phyloP scores from a whole-genome alignment of 2,113 vertebrate genomes.

The Piaya cayana region DNA sequence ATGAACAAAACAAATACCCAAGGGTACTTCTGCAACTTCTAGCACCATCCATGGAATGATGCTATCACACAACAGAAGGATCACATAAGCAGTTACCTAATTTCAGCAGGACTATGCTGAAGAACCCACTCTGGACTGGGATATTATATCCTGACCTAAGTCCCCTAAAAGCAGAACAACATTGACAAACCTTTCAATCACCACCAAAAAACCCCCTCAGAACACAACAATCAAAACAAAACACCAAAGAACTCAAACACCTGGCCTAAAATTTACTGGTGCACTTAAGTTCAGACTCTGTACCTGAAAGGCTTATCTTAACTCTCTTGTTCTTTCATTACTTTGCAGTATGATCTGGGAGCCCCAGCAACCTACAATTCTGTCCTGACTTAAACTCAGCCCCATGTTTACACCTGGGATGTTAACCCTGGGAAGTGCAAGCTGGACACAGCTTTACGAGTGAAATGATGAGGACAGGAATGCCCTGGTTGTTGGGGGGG shows the following conservation, averaged over 20 bases:
- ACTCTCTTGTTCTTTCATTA: not conserved
- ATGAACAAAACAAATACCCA: not conserved
- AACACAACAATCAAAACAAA: not conserved
- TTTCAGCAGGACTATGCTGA: not conserved
- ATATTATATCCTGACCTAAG: rapidly evolving
- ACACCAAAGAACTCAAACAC: rapidly evolving
- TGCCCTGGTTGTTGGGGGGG: not conserved
- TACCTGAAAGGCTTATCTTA: not conserved
- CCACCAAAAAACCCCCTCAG: not conserved
- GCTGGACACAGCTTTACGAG: not conserved
- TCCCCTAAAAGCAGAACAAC: not conserved
- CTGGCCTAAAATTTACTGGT: not conserved
- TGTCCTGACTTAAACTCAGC: not conserved
- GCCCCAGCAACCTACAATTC: not conserved
- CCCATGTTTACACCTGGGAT: rapidly evolving
- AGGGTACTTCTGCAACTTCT: not conserved
- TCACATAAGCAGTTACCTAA: not conserved
- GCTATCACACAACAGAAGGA: not conserved
- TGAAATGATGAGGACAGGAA: not conserved
- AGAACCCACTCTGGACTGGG: too few species aligned
- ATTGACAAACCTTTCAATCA: not conserved
- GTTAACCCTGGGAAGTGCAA: rapidly evolving
- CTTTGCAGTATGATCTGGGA: not conserved
- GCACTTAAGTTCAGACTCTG: not conserved
- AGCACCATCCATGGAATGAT: not conserved